A percentile compares a stretch with the other conserved stretches of the same genome.
These are phyloP conservation scores for Linyphia triangularis DNA, from an alignment of 2,888 invertebrate genomes.

Conservation along the genomic window DNA sequence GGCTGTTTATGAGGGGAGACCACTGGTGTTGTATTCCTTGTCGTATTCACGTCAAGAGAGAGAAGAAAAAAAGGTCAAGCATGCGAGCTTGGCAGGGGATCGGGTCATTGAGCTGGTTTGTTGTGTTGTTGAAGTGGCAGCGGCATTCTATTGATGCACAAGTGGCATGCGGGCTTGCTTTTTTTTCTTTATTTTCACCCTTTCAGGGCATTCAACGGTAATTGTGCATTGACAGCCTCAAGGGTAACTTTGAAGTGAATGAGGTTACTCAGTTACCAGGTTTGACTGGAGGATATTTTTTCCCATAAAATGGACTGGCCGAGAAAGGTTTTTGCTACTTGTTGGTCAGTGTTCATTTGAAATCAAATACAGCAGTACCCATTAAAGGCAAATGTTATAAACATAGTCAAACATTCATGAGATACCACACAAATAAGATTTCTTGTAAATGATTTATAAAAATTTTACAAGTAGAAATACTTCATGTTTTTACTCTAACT, in stretches of 20 bases:
- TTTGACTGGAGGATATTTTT: neutral
- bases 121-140: neutral
- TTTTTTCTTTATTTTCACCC: neutral
- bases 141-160: neutral
- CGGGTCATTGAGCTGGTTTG: conserved; percentile 12
- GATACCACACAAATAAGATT: too few relatives aligned
- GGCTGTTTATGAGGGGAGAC: neutral
- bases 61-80: neutral
- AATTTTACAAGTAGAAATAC: too few relatives aligned
- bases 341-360: too few relatives aligned
- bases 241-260: conserved; percentile 10
- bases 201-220: neutral
- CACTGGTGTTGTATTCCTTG: neutral
- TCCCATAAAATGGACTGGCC: neutral
- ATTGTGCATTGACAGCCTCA: neutral
- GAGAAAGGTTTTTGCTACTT: neutral
- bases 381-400: too few relatives aligned
- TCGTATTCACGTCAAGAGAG: neutral
- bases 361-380: too few relatives aligned
- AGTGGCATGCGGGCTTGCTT: neutral
- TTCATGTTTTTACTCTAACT: too few relatives aligned
- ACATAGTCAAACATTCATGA: too few relatives aligned
- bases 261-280: conserved; percentile 1
- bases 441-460: too few relatives aligned
- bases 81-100: neutral